phyloP scores from a whole-genome alignment of 2,888 invertebrate genomes.

The Venusia cambrica region DNA sequence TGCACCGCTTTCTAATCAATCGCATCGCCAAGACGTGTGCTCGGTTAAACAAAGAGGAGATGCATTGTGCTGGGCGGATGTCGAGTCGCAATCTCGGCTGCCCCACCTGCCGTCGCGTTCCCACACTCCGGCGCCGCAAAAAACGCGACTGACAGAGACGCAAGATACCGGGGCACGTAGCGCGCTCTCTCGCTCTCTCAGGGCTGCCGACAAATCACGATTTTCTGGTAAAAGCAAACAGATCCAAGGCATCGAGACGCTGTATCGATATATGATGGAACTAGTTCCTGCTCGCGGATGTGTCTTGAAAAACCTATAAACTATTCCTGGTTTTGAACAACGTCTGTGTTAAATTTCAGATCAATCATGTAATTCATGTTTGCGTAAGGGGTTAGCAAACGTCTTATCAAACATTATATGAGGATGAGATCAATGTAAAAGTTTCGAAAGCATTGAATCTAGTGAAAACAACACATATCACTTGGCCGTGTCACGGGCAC shows the following conservation, averaged over 20 bases:
- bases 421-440: too few species aligned
- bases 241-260: too few species aligned
- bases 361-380: too few species aligned
- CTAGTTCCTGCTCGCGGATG: too few species aligned
- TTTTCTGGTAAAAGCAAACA: slow-evolving; percentile 63
- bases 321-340: too few species aligned
- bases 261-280: too few species aligned
- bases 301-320: too few species aligned
- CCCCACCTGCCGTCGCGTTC: slow-evolving; percentile 79
- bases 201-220: slow-evolving; percentile 67
- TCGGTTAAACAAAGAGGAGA: slow-evolving; percentile 68
- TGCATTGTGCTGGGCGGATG: slow-evolving; percentile 79
- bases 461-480: too few species aligned
- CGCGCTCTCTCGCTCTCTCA: slow-evolving; percentile 59
- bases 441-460: too few species aligned
- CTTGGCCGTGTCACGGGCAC: slow-evolving; percentile 76
- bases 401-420: too few species aligned
- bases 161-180: slow-evolving; percentile 43
- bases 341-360: too few species aligned
- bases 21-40: slow-evolving; percentile 60
- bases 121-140: slow-evolving; percentile 81
- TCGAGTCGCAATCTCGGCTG: slow-evolving; percentile 77
- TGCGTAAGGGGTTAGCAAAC: too few species aligned
- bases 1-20: slow-evolving; percentile 40
- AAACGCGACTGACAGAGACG: slow-evolving; percentile 69